A percentile compares a stretch with the other conserved stretches of the same genome.
Conservation (phyloP, 2,113 vertebrate genomes). For the Corythaeola cristata region DNA sequence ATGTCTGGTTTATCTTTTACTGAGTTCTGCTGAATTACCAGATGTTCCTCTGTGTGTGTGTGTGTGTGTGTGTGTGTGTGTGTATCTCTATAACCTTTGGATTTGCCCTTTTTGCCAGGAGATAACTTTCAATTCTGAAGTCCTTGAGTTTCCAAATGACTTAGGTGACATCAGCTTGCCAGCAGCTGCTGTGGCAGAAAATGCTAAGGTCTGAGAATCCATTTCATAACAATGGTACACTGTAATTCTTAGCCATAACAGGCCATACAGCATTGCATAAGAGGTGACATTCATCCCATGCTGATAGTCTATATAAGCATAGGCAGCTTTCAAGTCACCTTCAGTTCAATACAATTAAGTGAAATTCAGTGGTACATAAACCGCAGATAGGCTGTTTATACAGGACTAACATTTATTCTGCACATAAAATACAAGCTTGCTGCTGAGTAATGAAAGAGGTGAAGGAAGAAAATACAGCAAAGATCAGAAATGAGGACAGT, state of each 20-base stretch:
- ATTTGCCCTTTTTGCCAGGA: neutral
- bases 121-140: neutral
- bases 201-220: neutral
- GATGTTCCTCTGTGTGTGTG: neutral
- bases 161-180: neutral
- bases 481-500: neutral
- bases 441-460: neutral
- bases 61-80: no score
- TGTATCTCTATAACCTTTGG: neutral
- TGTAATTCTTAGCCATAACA: neutral
- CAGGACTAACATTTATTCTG: neutral
- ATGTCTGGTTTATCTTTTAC: neutral
- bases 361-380: neutral
- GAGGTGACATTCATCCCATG: neutral
- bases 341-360: neutral
- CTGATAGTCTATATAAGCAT: neutral
- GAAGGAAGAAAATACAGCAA: neutral
- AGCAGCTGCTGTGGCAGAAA: neutral
- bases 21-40: neutral
- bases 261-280: neutral
- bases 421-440: neutral
- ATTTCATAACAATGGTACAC: neutral
- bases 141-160: neutral
- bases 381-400: neutral
- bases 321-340: neutral